Evolutionary conservation across 2,113 vertebrate species (phyloP), one percentile per base, ranked within the genome.

Genomic region (Synodontis membranacea): DNA sequence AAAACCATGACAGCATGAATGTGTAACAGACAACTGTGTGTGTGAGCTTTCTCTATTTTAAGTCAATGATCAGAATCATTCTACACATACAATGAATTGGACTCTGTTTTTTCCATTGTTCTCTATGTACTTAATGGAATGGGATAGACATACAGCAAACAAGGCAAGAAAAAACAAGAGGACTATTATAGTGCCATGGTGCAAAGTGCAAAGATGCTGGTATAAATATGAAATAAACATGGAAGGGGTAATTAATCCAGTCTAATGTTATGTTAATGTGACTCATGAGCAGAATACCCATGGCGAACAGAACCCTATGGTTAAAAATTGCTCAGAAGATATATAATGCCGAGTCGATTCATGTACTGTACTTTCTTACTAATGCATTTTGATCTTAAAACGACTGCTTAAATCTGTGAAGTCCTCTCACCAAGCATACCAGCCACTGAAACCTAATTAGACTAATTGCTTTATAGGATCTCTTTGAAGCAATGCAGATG

Each of bases 401-500:
- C 23, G 25, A 44, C 42, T 58, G 4, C 25, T 72, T 87, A 25
- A 72, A 48, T 60, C 83, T 80, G 52, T 80, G 74, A 60, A 86
- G 48, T 48, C 66, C n/a, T 52, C 39, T 34, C 79, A 70, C 28
- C 52, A 46, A 76, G 44, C 72, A 28, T 72, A 39, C 34, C 44
- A 37, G 75, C 37, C 75, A 70, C 5, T 62, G 48, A 56, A 86
- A 87, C 48, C 54, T 68, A 80, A 85, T 88, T 83, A 85, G 48
- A 70, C 74, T 86, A 87, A 86, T 66, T 86, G 66, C 66, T 62
- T 84, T 37, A 46, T 48, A 48, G 31, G 46, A 86, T 74, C 50
- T 74, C 50, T 68, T 62, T 86, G 39, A 56, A 70, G 85, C 34
- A 37, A 46, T 58, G 62, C 78, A 72, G 21, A 81, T 56, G 64